A percentile compares a stretch with the other conserved stretches of the same genome.
Conservation (phyloP, 1,140 invertebrate species). For the Phymorhynchus buccinoides region DNA sequence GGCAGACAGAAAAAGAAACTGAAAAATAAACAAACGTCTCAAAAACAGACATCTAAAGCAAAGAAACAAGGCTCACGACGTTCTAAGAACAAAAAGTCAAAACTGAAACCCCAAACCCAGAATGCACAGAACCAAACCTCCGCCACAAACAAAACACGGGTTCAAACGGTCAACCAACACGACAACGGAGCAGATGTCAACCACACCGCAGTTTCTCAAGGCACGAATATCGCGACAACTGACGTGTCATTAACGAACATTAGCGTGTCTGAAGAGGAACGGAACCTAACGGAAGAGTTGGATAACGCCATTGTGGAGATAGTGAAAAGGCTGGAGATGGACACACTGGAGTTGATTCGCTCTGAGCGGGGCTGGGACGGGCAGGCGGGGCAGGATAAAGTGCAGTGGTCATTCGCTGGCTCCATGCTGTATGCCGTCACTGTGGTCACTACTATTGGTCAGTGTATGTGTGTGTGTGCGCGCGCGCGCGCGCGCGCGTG, state of each 20-base stretch:
- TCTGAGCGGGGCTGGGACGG: conserved; percentile 75
- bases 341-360: conserved; percentile 79
- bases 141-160: not conserved
- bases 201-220: no score
- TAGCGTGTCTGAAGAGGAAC: not conserved
- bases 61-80: not conserved
- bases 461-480: conserved; percentile 44
- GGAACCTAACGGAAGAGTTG: not conserved
- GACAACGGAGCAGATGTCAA: not conserved
- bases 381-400: conserved; percentile 78
- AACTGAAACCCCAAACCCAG: not conserved
- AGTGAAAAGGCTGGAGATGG: conserved; percentile 76
- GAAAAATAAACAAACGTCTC: not conserved
- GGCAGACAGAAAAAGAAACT: not conserved
- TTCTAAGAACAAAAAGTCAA: not conserved
- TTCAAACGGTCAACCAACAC: no score
- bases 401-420: conserved; percentile 85
- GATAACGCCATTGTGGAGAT: conserved; percentile 29
- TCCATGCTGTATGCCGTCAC: conserved; percentile 87
- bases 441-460: conserved; percentile 89
- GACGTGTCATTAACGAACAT: not conserved
- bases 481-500: no score
- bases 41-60: not conserved
- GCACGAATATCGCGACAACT: no score
- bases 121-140: not conserved